These are phyloP conservation scores for Stenoptilia bipunctidactyla DNA, from an alignment of 2,888 invertebrate genomes.

Conservation along the genomic window DNA sequence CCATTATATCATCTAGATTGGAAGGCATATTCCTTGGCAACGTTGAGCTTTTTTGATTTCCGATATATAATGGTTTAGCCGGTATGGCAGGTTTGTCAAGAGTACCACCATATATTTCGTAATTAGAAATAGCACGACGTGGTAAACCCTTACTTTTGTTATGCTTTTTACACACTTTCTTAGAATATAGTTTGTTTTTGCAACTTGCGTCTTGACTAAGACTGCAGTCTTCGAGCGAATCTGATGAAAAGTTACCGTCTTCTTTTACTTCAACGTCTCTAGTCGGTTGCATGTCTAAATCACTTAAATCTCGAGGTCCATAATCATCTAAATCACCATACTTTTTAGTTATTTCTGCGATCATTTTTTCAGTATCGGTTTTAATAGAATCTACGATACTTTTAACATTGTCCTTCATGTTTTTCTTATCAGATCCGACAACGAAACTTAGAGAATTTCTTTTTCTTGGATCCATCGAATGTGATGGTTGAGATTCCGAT, in stretches of 20 bases:
- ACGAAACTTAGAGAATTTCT: slow-evolving; percentile 77
- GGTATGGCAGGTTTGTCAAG: slow-evolving; percentile 49
- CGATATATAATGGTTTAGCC: slow-evolving; percentile 41
- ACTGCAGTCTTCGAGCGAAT: slow-evolving; percentile 81
- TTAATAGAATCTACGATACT: slow-evolving; percentile 74
- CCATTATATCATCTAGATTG: slow-evolving; percentile 61
- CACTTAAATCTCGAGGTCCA: slow-evolving; percentile 33
- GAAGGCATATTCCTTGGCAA: slow-evolving; percentile 66
- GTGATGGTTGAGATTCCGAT: slow-evolving; percentile 29
- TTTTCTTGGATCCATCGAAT: slow-evolving; percentile 58
- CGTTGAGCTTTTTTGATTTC: slow-evolving; percentile 56
- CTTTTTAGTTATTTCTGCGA: slow-evolving; percentile 74
- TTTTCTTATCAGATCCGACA: slow-evolving; percentile 69
- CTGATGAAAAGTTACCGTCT: slow-evolving; percentile 82
- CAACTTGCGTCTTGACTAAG: slow-evolving; percentile 66
- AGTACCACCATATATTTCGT: slow-evolving; percentile 75
- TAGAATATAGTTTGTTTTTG: slow-evolving; percentile 62
- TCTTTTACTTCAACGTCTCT: slow-evolving; percentile 57
- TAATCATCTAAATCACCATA: slow-evolving; percentile 73
- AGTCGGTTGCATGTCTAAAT: slow-evolving; percentile 50
- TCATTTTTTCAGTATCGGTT: slow-evolving; percentile 75
- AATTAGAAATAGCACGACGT: slow-evolving; percentile 80
- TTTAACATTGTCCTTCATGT: slow-evolving; percentile 55
- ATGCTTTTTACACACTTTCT: slow-evolving; percentile 66
- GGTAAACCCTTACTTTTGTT: slow-evolving; percentile 64